phyloP scores from a whole-genome alignment of 2,888 invertebrate genomes.

The Ochropleura plecta region DNA sequence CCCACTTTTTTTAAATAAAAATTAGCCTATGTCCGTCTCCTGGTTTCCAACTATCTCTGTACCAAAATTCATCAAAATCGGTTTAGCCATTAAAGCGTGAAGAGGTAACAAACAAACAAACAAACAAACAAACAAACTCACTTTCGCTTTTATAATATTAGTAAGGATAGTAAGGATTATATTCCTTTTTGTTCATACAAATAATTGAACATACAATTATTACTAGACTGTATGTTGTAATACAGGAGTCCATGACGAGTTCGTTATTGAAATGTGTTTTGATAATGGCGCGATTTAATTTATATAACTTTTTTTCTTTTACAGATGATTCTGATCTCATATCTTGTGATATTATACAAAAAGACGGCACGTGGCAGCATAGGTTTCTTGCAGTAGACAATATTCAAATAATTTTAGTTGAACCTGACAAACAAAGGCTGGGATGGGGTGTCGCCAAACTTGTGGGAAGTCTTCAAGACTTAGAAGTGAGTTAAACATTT shows the following conservation, averaged over 20 bases:
- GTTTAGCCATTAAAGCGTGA: no score
- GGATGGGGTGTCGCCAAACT: constrained; percentile 99
- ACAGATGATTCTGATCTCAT: constrained; percentile 99
- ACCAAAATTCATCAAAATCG: no score
- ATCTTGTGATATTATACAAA: constrained; percentile 97
- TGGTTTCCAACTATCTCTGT: no score
- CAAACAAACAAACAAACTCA: no score
- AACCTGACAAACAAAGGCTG: constrained; percentile 97
- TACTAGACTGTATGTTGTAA: not conserved
- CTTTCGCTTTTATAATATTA: no score
- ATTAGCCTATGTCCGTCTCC: no score
- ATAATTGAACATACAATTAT: not conserved
- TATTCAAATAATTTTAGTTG: constrained; percentile 98
- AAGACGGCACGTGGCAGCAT: constrained; percentile 96
- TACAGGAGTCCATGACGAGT: not conserved
- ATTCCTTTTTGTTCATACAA: not conserved
- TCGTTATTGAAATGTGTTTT: not conserved
- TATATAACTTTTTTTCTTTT: constrained; percentile 65
- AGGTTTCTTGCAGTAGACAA: constrained; percentile 99
- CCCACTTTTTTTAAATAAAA: no score
- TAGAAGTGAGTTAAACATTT: constrained; percentile 92
- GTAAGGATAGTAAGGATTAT: no score
- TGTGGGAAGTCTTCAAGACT: constrained; percentile 98
- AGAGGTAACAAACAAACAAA: no score
- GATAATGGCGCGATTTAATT: constrained; percentile 11